Percentiles rank a stretch among this genome's conserved stretches.
Evolutionary conservation across 1,140 invertebrate genomes (phyloP).

Genomic region (Pissodes strobi): DNA sequence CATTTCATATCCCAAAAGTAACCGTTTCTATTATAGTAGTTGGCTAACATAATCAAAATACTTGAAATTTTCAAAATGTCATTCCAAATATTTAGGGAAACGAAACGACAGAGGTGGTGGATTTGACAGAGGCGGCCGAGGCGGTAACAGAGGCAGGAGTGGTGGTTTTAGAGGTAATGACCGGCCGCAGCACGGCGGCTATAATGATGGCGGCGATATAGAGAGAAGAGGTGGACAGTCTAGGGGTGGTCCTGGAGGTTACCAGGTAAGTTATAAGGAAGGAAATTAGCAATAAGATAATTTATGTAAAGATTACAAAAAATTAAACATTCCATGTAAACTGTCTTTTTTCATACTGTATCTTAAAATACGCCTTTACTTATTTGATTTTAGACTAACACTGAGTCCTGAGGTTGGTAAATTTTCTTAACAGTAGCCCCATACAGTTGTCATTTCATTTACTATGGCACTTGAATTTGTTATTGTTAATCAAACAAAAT

Average conservation of each 20-base stretch:
- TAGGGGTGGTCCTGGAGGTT: slow-evolving; percentile 45
- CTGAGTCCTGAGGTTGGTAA: too few relatives aligned
- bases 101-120: slow-evolving; percentile 60
- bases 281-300: neutral
- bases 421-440: too few relatives aligned
- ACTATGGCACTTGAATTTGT: too few relatives aligned
- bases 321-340: neutral
- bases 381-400: too few relatives aligned
- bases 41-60: too few relatives aligned
- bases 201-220: slow-evolving; percentile 48
- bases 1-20: too few relatives aligned
- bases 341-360: neutral
- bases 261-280: slow-evolving; percentile 51
- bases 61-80: too few relatives aligned
- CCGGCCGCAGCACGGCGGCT: slow-evolving; percentile 47
- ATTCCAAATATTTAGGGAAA: slow-evolving; percentile 71
- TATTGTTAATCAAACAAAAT: too few relatives aligned
- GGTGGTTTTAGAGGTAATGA: slow-evolving; percentile 49
- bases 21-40: too few relatives aligned
- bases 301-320: neutral
- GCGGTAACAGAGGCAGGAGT: slow-evolving; percentile 55
- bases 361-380: too few relatives aligned
- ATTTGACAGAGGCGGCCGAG: slow-evolving; percentile 59
- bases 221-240: slow-evolving; percentile 48
- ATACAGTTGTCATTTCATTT: too few relatives aligned